Conservation (phyloP, 2,888 invertebrate species). For the Cataglyphis albicans region DNA sequence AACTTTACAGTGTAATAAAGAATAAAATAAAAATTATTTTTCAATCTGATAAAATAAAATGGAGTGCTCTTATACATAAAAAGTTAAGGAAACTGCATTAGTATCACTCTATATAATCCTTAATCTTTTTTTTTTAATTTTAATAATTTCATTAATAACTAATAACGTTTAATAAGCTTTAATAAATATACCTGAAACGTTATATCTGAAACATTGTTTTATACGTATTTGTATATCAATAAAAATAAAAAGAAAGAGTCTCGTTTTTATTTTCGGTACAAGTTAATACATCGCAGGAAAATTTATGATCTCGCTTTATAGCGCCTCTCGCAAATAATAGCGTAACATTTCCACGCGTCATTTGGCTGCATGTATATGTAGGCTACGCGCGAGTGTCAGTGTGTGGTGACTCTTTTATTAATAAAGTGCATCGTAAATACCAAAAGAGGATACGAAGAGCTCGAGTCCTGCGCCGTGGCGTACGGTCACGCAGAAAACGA, state of each 20-base stretch:
- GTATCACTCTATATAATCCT: not conserved
- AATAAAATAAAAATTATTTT: not conserved
- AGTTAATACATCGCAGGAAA: not conserved
- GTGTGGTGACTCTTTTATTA: constrained; percentile 56
- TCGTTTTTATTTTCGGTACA: not conserved
- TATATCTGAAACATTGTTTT: not conserved
- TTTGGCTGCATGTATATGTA: constrained; percentile 23
- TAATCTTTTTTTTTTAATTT: not conserved
- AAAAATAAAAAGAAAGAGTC: not conserved
- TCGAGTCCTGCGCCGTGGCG: constrained; percentile 40
- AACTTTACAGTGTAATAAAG: not conserved
- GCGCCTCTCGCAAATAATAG: constrained; percentile 8
- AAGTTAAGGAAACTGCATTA: not conserved
- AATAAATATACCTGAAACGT: not conserved
- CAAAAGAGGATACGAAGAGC: constrained; percentile 45
- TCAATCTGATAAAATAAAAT: not conserved
- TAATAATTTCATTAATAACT: not conserved
- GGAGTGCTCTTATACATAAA: not conserved
- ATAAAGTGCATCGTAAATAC: constrained; percentile 63
- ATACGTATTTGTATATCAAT: not conserved
- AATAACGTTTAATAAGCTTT: not conserved
- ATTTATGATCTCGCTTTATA: constrained; percentile 17
- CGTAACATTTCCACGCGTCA: constrained; percentile 38
- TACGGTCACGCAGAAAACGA: constrained; percentile 65
- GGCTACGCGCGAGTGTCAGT: constrained; percentile 23